phyloP scores from a whole-genome alignment of 2,797 vertebrate species.

The Galagoides demidoff region DNA sequence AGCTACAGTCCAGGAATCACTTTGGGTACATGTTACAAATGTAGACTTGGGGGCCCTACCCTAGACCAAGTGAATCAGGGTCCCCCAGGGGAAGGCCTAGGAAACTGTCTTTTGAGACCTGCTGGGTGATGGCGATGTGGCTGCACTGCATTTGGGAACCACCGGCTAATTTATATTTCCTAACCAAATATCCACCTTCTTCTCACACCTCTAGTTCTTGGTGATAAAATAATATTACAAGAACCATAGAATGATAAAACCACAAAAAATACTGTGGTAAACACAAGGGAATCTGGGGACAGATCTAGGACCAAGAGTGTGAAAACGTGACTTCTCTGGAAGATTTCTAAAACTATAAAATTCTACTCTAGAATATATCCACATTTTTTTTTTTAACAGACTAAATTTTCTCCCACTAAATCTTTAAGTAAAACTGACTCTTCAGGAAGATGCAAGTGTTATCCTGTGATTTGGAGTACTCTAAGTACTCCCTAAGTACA shows the following conservation, averaged over 20 bases:
- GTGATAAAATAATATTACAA: background rate
- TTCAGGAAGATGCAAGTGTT: background rate
- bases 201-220: background rate
- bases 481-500: background rate
- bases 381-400: background rate
- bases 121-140: background rate
- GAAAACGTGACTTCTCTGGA: background rate
- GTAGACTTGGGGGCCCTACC: background rate
- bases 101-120: background rate
- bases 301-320: background rate
- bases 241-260: background rate
- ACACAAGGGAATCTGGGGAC: background rate
- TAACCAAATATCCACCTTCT: background rate
- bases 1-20: background rate
- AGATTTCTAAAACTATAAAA: conserved; percentile 9
- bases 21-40: background rate
- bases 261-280: background rate
- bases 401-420: background rate
- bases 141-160: background rate
- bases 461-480: background rate
- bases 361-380: background rate
- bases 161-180: background rate
- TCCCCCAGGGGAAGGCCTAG: background rate
- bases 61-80: background rate
- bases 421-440: background rate